Percentiles rank a stretch among this genome's conserved stretches.
phyloP scores from a whole-genome alignment of 2,888 invertebrate species.

The Lasius fuliginosus region DNA sequence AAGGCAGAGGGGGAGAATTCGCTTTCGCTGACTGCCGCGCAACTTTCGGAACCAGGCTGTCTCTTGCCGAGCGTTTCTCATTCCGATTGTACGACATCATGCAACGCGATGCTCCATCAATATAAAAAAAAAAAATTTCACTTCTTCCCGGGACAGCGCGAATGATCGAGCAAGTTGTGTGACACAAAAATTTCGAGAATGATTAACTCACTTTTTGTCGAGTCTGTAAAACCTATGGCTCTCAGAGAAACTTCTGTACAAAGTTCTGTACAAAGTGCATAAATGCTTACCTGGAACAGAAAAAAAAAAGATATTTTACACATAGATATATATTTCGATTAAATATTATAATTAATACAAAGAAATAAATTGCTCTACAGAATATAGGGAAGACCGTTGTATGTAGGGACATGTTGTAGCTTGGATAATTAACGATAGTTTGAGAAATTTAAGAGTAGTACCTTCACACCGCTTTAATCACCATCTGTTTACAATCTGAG shows the following conservation, averaged over 20 bases:
- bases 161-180: slow-evolving; percentile 35
- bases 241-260: neutral
- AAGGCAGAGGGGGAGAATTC: slow-evolving; percentile 65
- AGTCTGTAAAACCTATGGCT: slow-evolving; percentile 13
- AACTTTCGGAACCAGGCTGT: slow-evolving; percentile 49
- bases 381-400: too few species aligned
- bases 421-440: neutral
- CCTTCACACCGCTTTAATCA: neutral
- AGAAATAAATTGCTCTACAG: neutral
- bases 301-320: slow-evolving; percentile 65
- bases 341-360: neutral
- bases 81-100: slow-evolving; percentile 42
- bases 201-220: slow-evolving; percentile 40
- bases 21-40: slow-evolving; percentile 52
- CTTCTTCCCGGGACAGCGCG: neutral
- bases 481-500: neutral
- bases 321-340: neutral
- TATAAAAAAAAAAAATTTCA: slow-evolving; percentile 35
- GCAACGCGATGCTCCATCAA: slow-evolving; percentile 42
- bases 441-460: neutral
- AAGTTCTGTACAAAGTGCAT: neutral
- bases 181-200: slow-evolving; percentile 27
- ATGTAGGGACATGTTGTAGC: neutral
- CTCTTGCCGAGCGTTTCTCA: slow-evolving; percentile 56
- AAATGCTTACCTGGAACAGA: slow-evolving; percentile 81